Conservation (phyloP, 2,113 vertebrate genomes). For the Loxodonta africana region DNA sequence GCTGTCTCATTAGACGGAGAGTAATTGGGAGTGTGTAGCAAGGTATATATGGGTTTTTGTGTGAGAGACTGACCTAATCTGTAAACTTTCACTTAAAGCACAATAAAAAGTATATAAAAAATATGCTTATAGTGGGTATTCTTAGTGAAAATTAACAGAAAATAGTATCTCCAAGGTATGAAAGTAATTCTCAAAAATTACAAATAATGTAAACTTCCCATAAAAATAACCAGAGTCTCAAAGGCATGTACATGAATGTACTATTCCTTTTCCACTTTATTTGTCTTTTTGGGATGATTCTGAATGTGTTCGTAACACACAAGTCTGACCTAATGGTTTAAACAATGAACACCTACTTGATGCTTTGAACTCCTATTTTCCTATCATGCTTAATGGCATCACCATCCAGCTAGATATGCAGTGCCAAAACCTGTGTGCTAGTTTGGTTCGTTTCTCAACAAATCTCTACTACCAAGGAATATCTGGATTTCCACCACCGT, state of each 20-base stretch:
- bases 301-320: background rate
- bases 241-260: background rate
- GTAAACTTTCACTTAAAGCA: too few species aligned
- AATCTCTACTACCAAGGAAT: background rate
- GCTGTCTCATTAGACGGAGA: too few species aligned
- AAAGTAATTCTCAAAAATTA: background rate
- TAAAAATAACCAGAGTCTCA: background rate
- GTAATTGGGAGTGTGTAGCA: too few species aligned
- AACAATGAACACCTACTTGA: background rate
- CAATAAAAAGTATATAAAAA: background rate
- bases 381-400: background rate
- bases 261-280: background rate
- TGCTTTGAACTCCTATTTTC: background rate
- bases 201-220: background rate
- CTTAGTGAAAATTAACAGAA: slow-evolving; percentile 61
- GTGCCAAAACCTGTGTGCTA: background rate
- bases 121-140: slow-evolving; percentile 43
- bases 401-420: background rate
- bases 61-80: too few species aligned
- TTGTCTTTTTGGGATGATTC: background rate
- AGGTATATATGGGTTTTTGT: too few species aligned
- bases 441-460: background rate
- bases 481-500: background rate
- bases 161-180: background rate
- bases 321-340: background rate